These are phyloP conservation scores for Sturmia bella DNA, from an alignment of 2,888 invertebrate species.

Conservation along the genomic window DNA sequence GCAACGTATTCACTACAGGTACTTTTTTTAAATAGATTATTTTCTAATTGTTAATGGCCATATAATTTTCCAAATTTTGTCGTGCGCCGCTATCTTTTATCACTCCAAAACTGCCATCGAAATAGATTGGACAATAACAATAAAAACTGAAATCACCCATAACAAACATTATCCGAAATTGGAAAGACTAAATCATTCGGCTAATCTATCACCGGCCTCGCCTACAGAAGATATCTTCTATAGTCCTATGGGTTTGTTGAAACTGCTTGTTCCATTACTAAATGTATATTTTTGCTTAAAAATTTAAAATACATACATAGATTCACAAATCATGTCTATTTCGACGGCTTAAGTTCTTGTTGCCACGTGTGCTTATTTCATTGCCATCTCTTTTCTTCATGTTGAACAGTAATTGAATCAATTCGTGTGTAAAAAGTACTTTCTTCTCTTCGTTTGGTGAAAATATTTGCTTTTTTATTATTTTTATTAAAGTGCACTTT, in stretches of 20 bases:
- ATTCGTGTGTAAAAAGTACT: no score
- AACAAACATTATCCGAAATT: constrained; percentile 31
- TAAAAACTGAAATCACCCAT: constrained; percentile 64
- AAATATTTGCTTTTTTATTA: no score
- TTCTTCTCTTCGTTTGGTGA: no score
- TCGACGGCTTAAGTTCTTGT: no score
- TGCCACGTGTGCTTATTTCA: no score
- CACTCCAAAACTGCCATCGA: constrained; percentile 71
- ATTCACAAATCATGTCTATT: no score
- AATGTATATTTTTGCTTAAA: no score
- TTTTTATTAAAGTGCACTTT: no score
- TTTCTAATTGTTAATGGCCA: neutral
- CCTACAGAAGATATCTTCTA: constrained; percentile 80
- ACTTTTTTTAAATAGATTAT: constrained; percentile 46
- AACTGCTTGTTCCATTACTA: constrained; percentile 12
- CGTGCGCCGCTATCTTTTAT: constrained; percentile 6
- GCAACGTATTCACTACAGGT: constrained; percentile 74
- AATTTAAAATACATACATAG: no score
- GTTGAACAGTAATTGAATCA: no score
- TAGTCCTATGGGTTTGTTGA: constrained; percentile 80
- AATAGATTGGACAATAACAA: constrained; percentile 63
- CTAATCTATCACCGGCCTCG: constrained; percentile 70
- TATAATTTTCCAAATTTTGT: constrained; percentile 16
- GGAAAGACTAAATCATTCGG: constrained; percentile 50
- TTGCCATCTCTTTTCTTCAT: no score